Evolutionary conservation across 1,140 invertebrate species (phyloP), one percentile per base, ranked within the genome.

Genomic region (Atta cephalotes): DNA sequence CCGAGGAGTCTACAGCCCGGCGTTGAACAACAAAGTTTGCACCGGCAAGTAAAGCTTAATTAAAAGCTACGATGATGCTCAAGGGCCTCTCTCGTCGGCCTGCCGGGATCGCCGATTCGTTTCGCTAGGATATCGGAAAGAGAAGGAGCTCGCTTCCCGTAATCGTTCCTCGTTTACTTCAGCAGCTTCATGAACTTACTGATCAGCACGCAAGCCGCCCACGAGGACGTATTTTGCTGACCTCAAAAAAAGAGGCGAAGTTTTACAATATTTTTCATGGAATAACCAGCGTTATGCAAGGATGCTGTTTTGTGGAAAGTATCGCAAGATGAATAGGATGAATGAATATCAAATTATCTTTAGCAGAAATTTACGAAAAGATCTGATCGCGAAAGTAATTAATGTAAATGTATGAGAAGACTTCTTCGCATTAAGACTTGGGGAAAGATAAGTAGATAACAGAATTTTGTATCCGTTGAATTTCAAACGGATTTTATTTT

Each of bases 31-130:
- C 90, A 91, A 91, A 91, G 87, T 91, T 91, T 91, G 89, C 87
- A 84, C 89, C 80, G 77, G 56, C 89, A 81, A 91, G 89, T 85
- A 88, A 89, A 91, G 90, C 90, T 91, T 92, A 92, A 92, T 92
- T 90, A 92, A 91, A 92, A 91, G 89, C 88, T 90, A 88, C 90
- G 82, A 88, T 91, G 90, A 93, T 92, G 92, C 91, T 89, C 87
- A 79, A 90, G 87, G 86, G 88, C 65, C 85, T 77, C 86, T 74
- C 82, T 82, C 70, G 79, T 79, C 12, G 74, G 39, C 56, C 58
- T 68, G 12, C 21, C 45, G 63, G 71, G 81, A 53, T 68, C 78
- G 39, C 31, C 85, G 71, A 90, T 88, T 89, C 87, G 79, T 89
- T 87, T 74, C 76, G 39, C 81, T 74, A 53, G 21, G 85, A 78